Conservation (phyloP, 2,113 vertebrate species). For the Callionymus lyra region DNA sequence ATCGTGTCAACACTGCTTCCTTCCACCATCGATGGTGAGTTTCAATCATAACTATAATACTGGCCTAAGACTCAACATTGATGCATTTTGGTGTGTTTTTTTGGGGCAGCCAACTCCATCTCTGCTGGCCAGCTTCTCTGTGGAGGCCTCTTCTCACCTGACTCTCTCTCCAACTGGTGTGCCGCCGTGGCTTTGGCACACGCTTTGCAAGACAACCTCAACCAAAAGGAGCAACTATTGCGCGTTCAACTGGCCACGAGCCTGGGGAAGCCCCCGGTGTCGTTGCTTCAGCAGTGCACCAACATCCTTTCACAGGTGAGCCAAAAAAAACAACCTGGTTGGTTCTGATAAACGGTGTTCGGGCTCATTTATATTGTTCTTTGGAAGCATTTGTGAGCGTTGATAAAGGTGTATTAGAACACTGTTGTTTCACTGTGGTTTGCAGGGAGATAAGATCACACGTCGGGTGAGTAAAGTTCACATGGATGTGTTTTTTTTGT, state of each 20-base stretch:
- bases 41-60: background rate
- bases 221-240: slow-evolving; percentile 91
- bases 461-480: slow-evolving; percentile 86
- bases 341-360: background rate
- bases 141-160: slow-evolving; percentile 89
- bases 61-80: background rate
- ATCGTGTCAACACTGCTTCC: slow-evolving; percentile 92
- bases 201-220: slow-evolving; percentile 86
- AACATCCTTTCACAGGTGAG: slow-evolving; percentile 97
- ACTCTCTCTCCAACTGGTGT: slow-evolving; percentile 97
- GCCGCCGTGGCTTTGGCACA: slow-evolving; percentile 92
- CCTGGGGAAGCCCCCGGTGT: slow-evolving; percentile 91
- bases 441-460: slow-evolving; percentile 99
- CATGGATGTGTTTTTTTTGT: slow-evolving; percentile 42
- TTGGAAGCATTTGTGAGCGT: slow-evolving; percentile 1
- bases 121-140: slow-evolving; percentile 93
- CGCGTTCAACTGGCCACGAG: slow-evolving; percentile 93
- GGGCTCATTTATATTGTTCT: background rate
- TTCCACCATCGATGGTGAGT: slow-evolving; percentile 91
- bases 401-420: slow-evolving; percentile 32
- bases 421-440: slow-evolving; percentile 73
- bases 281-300: slow-evolving; percentile 95
- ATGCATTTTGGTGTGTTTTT: background rate
- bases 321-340: background rate
- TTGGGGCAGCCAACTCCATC: slow-evolving; percentile 78